These are phyloP conservation scores for Irena cyanogastra DNA, from an alignment of 2,113 vertebrate genomes.

Conservation along the genomic window DNA sequence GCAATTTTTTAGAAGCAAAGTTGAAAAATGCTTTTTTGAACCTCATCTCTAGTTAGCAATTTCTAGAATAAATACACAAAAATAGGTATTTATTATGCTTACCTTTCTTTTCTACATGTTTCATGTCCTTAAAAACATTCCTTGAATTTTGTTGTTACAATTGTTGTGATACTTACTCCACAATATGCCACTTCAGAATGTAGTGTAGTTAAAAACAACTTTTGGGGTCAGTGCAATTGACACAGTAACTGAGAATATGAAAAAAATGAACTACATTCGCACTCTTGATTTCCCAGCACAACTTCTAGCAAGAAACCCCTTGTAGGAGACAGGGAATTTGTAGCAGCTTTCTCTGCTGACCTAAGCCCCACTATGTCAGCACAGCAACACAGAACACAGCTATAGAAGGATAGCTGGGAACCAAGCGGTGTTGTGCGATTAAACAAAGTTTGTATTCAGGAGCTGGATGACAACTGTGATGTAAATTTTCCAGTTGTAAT, in stretches of 20 bases:
- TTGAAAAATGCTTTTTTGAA: background rate
- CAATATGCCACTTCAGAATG: background rate
- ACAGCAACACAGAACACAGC: background rate
- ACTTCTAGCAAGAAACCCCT: background rate
- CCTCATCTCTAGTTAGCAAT: background rate
- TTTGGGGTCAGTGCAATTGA: background rate
- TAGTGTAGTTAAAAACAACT: background rate
- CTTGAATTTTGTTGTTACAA: background rate
- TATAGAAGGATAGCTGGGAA: background rate
- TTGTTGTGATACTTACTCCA: background rate
- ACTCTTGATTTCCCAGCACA: background rate
- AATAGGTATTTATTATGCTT: background rate
- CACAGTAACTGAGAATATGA: background rate
- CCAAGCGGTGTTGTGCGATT: background rate
- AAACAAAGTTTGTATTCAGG: background rate
- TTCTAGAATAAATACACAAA: background rate
- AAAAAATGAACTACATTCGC: background rate
- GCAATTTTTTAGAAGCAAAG: background rate
- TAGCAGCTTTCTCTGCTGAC: background rate
- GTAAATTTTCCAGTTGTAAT: background rate
- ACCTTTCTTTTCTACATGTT: background rate
- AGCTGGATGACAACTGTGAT: background rate
- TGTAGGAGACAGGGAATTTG: background rate
- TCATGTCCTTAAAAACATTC: background rate
- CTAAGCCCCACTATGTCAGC: background rate